Evolutionary conservation across 2,797 vertebrate genomes (phyloP).

Genomic region (Phoebastria nigripes): DNA sequence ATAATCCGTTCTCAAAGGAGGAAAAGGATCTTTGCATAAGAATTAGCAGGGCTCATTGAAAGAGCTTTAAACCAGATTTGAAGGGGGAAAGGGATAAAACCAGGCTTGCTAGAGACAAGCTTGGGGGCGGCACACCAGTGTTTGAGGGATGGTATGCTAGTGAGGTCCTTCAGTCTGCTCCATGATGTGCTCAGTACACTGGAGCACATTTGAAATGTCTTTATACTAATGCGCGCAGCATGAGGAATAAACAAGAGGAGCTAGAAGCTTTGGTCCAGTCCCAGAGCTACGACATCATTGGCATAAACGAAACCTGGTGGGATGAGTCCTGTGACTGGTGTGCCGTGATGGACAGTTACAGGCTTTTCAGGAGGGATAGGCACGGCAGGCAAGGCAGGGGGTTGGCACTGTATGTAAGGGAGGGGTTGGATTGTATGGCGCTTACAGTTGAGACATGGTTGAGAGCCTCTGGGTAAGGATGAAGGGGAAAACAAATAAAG

Average conservation of each 20-base stretch:
- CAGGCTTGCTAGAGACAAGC: not conserved
- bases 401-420: not conserved
- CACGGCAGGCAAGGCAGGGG: fast-evolving
- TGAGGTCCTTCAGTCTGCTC: not conserved
- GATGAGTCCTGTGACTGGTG: not conserved
- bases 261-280: not conserved
- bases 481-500: not conserved
- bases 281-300: not conserved
- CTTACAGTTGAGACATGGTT: not conserved
- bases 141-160: not conserved
- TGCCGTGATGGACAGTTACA: fast-evolving
- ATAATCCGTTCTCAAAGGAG: not conserved
- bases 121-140: fast-evolving
- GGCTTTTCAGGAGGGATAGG: not conserved
- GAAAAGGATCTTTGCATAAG: not conserved
- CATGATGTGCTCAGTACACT: not conserved
- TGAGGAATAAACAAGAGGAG: not conserved
- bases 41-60: not conserved
- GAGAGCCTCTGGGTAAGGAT: not conserved
- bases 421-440: not conserved
- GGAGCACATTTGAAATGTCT: not conserved
- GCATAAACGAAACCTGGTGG: not conserved
- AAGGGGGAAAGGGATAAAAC: not conserved
- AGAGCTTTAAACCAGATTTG: not conserved
- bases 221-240: not conserved